A percentile compares a stretch with the other conserved stretches of the same genome.
Conservation (phyloP, 2,797 vertebrate species). For the Anas flavirostris region DNA sequence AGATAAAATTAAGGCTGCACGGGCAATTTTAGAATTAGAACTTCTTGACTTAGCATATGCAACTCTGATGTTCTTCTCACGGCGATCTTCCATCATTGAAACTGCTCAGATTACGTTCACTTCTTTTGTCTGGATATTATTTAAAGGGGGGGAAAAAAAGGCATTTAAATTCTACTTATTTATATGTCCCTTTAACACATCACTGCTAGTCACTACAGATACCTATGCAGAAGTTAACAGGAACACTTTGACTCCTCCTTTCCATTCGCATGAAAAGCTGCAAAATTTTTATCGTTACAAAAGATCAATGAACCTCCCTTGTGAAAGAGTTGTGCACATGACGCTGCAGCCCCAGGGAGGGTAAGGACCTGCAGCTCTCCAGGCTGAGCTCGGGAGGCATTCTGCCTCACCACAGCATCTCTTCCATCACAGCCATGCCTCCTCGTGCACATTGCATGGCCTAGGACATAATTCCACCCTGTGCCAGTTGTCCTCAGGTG, state of each 20-base stretch:
- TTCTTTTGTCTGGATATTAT: not conserved
- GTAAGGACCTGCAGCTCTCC: not conserved
- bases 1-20: not conserved
- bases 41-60: not conserved
- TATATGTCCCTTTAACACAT: not conserved
- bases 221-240: not conserved
- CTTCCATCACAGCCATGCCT: not conserved
- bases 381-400: not conserved
- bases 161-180: not conserved
- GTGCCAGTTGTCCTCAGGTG: not conserved
- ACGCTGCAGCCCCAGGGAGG: fast-evolving
- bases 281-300: not conserved
- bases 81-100: not conserved
- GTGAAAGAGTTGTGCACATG: too few species aligned
- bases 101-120: not conserved
- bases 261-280: not conserved
- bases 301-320: not conserved
- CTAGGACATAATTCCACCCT: not conserved
- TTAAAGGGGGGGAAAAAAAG: not conserved
- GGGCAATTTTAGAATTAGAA: not conserved
- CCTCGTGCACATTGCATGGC: fast-evolving
- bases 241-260: not conserved
- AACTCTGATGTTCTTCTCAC: not conserved
- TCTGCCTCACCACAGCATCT: not conserved
- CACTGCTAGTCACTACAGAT: not conserved